Percentiles rank a stretch among this genome's conserved stretches.
phyloP scores from a whole-genome alignment of 2,888 invertebrate species.

The Encarsia formosa region DNA sequence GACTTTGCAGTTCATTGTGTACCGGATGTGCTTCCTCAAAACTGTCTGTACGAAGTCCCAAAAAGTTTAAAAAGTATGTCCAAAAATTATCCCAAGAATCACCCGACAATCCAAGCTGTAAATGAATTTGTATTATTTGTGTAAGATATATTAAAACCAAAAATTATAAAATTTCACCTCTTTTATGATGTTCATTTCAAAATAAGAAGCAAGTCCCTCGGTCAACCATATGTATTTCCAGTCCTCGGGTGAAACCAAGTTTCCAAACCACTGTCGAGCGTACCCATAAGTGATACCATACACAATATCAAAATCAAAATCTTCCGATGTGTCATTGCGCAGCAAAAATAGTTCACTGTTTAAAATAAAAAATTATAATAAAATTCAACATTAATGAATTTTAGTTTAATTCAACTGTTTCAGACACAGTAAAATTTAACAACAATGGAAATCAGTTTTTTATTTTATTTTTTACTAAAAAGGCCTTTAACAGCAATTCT shows the following conservation, averaged over 20 bases:
- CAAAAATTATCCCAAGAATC: conserved; percentile 47
- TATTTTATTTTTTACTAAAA: too few species aligned
- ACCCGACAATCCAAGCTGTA: too few species aligned
- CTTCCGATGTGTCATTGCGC: conserved; percentile 26
- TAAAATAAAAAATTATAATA: conserved; percentile 18
- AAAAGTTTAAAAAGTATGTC: conserved; percentile 45
- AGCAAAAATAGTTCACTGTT: conserved; percentile 36
- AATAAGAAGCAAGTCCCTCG: conserved; percentile 57
- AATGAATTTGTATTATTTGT: too few species aligned
- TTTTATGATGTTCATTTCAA: conserved; percentile 50
- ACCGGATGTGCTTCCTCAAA: conserved; percentile 10
- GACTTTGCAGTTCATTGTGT: conserved; percentile 38
- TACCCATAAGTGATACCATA: conserved; percentile 55
- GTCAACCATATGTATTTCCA: conserved; percentile 52
- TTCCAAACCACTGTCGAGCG: conserved; percentile 57
- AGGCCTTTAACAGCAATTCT: too few species aligned
- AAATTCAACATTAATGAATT: too few species aligned
- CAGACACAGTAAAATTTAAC: too few species aligned
- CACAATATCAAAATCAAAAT: conserved; percentile 28
- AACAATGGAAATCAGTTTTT: too few species aligned
- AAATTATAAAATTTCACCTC: conserved; percentile 2
- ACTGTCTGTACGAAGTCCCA: conserved; percentile 18
- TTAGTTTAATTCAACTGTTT: too few species aligned
- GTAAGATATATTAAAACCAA: too few species aligned
- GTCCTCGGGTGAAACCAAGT: conserved; percentile 48